Evolutionary conservation across 2,113 vertebrate genomes (phyloP).

Genomic region (Corythaeola cristata): DNA sequence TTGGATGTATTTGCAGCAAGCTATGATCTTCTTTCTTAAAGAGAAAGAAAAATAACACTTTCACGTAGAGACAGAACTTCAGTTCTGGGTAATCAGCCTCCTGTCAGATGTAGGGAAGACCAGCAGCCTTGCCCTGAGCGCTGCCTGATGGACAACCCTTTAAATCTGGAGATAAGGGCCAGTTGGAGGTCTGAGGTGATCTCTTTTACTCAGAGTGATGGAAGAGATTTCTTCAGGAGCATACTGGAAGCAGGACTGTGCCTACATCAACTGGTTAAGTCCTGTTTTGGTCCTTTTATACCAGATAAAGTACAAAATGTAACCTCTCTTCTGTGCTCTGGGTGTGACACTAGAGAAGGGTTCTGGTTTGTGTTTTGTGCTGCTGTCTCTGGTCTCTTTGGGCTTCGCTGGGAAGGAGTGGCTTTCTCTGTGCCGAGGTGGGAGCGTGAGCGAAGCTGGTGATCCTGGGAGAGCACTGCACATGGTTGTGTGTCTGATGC

Average conservation of each 20-base stretch:
- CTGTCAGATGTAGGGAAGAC: not conserved
- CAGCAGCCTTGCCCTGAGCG: not conserved
- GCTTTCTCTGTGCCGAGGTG: not conserved
- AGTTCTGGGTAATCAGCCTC: not conserved
- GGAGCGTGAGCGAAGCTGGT: not conserved
- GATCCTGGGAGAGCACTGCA: accelerated
- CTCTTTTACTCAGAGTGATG: not conserved
- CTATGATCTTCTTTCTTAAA: not conserved
- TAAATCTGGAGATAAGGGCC: not conserved
- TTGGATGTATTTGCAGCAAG: not conserved
- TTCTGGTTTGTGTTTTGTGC: accelerated
- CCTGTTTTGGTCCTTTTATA: not conserved
- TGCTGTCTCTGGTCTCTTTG: not conserved
- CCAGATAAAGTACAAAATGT: not conserved
- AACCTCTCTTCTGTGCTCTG: accelerated
- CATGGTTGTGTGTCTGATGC: no score
- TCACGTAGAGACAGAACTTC: not conserved
- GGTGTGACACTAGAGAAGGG: accelerated
- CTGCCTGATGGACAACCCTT: not conserved
- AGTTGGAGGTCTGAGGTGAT: accelerated
- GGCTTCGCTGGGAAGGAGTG: not conserved
- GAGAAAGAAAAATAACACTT: not conserved
- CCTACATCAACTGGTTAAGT: not conserved
- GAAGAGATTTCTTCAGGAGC: not conserved
- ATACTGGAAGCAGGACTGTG: not conserved